Evolutionary conservation across 2,113 vertebrate species (phyloP).

Genomic region (Oxyruncus cristatus): DNA sequence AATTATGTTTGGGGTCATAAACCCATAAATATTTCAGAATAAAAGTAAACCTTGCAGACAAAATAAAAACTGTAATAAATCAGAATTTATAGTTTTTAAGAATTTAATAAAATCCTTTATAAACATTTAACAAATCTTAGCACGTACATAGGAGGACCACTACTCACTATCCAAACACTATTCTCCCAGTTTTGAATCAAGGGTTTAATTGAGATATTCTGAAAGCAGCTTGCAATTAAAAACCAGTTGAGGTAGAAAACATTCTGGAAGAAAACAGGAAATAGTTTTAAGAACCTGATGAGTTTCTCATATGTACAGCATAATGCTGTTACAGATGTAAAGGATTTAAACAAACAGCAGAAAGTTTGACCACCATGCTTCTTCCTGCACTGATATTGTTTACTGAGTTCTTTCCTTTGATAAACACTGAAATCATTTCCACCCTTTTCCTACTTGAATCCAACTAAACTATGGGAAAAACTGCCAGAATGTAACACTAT

Average conservation of each 20-base stretch:
- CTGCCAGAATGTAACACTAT: background rate
- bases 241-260: constrained; percentile 1
- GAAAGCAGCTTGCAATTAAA: constrained; percentile 22
- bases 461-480: constrained; percentile 32
- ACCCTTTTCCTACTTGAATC: constrained; percentile 40
- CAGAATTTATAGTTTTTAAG: background rate
- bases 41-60: background rate
- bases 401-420: constrained; percentile 45
- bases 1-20: background rate
- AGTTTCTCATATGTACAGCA: constrained; percentile 55
- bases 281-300: constrained; percentile 59
- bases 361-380: constrained; percentile 22
- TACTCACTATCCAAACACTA: background rate
- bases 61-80: background rate
- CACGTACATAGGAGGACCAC: background rate
- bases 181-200: background rate
- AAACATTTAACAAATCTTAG: background rate
- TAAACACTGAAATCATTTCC: constrained; percentile 67
- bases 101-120: background rate
- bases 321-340: constrained; percentile 48
- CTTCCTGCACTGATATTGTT: constrained; percentile 57
- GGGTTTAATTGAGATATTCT: background rate
- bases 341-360: constrained; percentile 52
- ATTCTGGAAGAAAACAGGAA: constrained; percentile 63
- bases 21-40: background rate